Conservation (phyloP, 2,797 vertebrate genomes). For the Darevskia mixta region DNA sequence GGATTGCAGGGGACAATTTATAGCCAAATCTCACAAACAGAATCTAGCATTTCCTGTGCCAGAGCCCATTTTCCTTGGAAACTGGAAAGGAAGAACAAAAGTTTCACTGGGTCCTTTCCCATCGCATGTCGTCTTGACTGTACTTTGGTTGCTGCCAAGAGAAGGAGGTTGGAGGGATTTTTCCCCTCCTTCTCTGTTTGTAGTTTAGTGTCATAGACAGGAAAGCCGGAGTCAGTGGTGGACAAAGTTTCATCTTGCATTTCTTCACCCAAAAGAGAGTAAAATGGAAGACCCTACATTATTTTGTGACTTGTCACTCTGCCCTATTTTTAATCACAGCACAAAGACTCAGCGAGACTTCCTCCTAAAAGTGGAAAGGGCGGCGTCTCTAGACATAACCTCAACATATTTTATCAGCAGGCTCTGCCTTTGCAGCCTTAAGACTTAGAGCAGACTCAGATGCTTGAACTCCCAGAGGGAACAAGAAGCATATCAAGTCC, state of each 20-base stretch:
- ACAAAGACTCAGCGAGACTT: not conserved
- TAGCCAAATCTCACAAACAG: slow-evolving; percentile 37
- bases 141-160: slow-evolving; percentile 14
- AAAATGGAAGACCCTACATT: not conserved
- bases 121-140: not conserved
- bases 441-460: not conserved
- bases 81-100: not conserved
- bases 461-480: not conserved
- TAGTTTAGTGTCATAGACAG: rapidly evolving
- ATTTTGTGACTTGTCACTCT: not conserved
- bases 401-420: not conserved
- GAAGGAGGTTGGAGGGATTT: not conserved
- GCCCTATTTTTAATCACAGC: too few species aligned
- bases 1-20: slow-evolving; percentile 23
- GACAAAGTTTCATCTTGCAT: not conserved
- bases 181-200: not conserved
- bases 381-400: not conserved
- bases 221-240: not conserved
- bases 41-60: not conserved
- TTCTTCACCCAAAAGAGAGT: too few species aligned
- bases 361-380: not conserved
- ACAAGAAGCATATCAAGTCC: not conserved
- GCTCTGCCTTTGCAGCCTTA: not conserved
- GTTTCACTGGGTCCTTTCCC: slow-evolving; percentile 15
- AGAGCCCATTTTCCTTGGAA: slow-evolving; percentile 6